Evolutionary conservation across 2,797 vertebrate genomes (phyloP).

Genomic region (Chaetophractus vellerosus): DNA sequence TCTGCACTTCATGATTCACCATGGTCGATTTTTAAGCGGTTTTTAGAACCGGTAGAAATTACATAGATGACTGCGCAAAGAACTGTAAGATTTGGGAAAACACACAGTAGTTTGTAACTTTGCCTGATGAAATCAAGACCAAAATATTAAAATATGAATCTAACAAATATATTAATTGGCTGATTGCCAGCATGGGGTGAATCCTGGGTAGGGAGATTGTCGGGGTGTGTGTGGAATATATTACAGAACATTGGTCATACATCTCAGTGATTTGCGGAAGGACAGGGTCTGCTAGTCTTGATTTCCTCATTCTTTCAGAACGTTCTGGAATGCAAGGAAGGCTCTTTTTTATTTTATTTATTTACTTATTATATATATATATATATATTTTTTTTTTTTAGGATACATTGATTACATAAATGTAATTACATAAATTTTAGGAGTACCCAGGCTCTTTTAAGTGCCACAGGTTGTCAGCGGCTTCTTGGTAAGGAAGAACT

Average conservation of each 20-base stretch:
- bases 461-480: neutral
- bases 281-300: neutral
- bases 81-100: neutral
- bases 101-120: neutral
- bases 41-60: neutral
- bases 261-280: no score
- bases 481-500: no score
- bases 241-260: no score
- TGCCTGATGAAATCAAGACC: neutral
- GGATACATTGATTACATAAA: no score
- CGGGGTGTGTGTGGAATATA: neutral
- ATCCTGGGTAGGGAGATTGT: no score
- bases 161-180: no score
- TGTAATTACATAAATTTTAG: no score
- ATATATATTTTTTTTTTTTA: no score
- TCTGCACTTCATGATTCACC: neutral
- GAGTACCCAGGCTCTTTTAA: neutral
- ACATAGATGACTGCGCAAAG: neutral
- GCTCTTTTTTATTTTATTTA: no score
- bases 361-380: no score
- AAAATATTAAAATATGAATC: neutral
- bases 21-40: neutral
- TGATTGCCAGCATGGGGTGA: neutral
- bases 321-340: neutral
- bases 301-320: accelerated